These are phyloP conservation scores for Megalops atlanticus DNA, from an alignment of 2,113 vertebrate species.

Conservation along the genomic window DNA sequence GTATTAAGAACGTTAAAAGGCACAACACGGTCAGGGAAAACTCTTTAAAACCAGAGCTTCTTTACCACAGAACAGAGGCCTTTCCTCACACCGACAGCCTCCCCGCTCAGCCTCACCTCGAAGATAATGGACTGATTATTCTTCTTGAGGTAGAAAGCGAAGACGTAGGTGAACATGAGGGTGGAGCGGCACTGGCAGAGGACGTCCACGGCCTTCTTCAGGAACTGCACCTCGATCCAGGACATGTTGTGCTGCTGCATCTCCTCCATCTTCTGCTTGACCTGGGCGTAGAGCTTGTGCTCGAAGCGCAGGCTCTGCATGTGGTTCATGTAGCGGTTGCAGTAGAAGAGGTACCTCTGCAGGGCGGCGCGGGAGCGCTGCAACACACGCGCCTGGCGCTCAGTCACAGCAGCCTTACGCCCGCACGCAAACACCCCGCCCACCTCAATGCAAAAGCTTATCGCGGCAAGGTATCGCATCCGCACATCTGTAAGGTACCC, in stretches of 20 bases:
- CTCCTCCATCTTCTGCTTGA: slow-evolving; percentile 99
- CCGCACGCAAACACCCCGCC: neutral
- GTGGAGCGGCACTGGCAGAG: slow-evolving; percentile 99
- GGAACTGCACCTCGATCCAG: slow-evolving; percentile 99
- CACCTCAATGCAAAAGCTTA: neutral
- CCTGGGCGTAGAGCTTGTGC: slow-evolving; percentile 98
- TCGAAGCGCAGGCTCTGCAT: slow-evolving; percentile 99
- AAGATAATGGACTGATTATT: slow-evolving; percentile 99
- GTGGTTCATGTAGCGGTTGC: slow-evolving; percentile 99
- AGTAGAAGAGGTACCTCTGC: slow-evolving; percentile 99
- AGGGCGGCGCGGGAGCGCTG: slow-evolving; percentile 95
- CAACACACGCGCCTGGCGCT: slow-evolving; percentile 12
- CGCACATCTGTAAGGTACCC: too few species aligned
- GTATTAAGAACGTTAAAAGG: too few species aligned
- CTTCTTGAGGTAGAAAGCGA: slow-evolving; percentile 99
- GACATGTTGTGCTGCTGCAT: slow-evolving; percentile 99
- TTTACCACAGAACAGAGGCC: too few species aligned
- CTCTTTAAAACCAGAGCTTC: too few species aligned
- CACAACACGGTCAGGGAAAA: too few species aligned
- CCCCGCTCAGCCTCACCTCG: slow-evolving; percentile 77
- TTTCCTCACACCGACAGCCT: neutral
- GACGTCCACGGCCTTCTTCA: slow-evolving; percentile 99
- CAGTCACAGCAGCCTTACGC: slow-evolving; percentile 8
- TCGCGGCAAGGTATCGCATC: too few species aligned
- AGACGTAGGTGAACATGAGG: slow-evolving; percentile 99